Evolutionary conservation across 2,888 invertebrate species (phyloP).

Genomic region (Pyrrhosoma nymphula): DNA sequence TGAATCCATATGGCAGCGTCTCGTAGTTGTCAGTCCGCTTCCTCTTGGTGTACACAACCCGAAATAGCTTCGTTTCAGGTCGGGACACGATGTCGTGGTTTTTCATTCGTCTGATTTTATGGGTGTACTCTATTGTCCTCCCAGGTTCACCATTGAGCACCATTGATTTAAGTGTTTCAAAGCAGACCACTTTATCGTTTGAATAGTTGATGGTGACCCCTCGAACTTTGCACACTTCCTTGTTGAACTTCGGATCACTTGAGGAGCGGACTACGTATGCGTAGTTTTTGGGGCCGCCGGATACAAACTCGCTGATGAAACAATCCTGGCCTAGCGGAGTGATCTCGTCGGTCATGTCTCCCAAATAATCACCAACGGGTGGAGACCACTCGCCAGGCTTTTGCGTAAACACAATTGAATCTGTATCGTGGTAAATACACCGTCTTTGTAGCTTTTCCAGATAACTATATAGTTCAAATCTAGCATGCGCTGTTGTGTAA

Average conservation of each 20-base stretch:
- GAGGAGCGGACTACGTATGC: conserved; percentile 72
- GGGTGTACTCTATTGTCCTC: too few species aligned
- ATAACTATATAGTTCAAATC: conserved; percentile 74
- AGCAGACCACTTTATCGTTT: conserved; percentile 68
- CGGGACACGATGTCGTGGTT: too few species aligned
- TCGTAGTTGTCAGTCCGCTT: too few species aligned
- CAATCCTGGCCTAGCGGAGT: conserved; percentile 72
- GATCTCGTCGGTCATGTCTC: conserved; percentile 75
- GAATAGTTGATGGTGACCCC: conserved; percentile 72
- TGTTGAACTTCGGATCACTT: conserved; percentile 41
- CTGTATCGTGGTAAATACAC: conserved; percentile 76
- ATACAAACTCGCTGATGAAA: conserved; percentile 74
- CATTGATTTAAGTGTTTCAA: too few species aligned
- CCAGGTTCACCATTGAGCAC: too few species aligned
- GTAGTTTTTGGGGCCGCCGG: conserved; percentile 76
- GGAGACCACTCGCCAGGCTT: conserved; percentile 64
- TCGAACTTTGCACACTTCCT: conserved; percentile 72
- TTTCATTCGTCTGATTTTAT: too few species aligned
- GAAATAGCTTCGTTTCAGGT: too few species aligned
- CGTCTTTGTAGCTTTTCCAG: conserved; percentile 74
- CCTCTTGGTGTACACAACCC: too few species aligned
- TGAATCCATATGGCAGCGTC: too few species aligned
- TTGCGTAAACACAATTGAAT: conserved; percentile 74
- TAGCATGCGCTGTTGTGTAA: conserved; percentile 75
- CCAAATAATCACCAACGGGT: conserved; percentile 70